Base-by-base conservation (phyloP, 2,113 vertebrate genomes). In the Neodontobutis hainanensis region DNA sequence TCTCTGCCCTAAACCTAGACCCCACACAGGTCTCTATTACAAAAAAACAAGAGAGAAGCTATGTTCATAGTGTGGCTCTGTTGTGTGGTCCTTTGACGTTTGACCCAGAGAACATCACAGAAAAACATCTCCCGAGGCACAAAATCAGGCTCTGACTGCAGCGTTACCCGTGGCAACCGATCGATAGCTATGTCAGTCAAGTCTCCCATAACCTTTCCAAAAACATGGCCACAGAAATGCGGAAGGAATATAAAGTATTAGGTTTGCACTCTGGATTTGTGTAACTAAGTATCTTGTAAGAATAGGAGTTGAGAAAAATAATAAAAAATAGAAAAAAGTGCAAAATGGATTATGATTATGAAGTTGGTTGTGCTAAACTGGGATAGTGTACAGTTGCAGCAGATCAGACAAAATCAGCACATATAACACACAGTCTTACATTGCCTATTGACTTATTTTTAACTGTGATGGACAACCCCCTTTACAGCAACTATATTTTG, bases 161-260 rank as follows among this genome's bases (percentile, higher is more conserved):
- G 43, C 15, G 42, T 46, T 48, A 38, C 45, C 46, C 19, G 2
- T 43, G 35, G 55, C 42, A 84, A 78, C 71, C 43, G 58, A 46
- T 35, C 59, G 19, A 27, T 27, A 27, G 38, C 57, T 51, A 27
- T 32, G 53, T 27, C 51, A 69, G 44, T 52, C 52, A 34, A 56
- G 52, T 27, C 43, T 55, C 52, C 52, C 52, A 55, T 38, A 32
- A n/a, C 52, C 52, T 55, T 34, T 55, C 52, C 52, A 36, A 55
- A 35, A 55, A 55, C 14, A 36, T 40, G 5, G 4, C 38, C 38
- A 40, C 38, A 40, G 19, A 27, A 27, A 27, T 27, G 19, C 19
- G 19, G 19, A 27, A 27, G 19, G 19, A 27, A 27, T 27, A 27
- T 27, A 27, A 27, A 27, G 19, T 27, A 27, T 27, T 27, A 27